Evolutionary conservation across 2,888 invertebrate species (phyloP).

Genomic region (Dendrolimus houi): DNA sequence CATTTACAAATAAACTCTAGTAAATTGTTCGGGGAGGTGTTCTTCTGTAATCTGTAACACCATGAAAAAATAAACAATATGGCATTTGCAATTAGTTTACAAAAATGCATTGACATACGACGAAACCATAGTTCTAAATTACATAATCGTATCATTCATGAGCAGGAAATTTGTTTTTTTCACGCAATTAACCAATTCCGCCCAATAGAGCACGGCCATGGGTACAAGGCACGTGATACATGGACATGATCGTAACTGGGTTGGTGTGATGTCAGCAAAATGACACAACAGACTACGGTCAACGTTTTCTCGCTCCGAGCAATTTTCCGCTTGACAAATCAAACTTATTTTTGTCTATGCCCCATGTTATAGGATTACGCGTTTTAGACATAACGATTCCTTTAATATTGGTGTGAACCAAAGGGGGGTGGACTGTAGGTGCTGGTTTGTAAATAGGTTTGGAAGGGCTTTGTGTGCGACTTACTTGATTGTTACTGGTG

Average conservation of each 20-base stretch:
- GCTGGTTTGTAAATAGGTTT: no score
- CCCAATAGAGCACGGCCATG: neutral
- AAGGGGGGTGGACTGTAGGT: no score
- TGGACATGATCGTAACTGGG: neutral
- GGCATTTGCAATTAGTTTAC: no score
- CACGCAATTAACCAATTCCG: neutral
- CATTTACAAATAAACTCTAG: no score
- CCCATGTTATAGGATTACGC: constrained; percentile 7
- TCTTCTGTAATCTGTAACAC: no score
- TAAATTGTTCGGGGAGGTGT: no score
- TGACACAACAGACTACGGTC: constrained; percentile 16
- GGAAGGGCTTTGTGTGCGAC: no score
- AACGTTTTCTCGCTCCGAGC: constrained; percentile 42
- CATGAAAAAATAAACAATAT: no score
- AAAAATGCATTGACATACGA: no score
- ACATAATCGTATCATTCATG: neutral
- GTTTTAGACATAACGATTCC: neutral
- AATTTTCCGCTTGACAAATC: constrained; percentile 61
- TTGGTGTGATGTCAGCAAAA: neutral
- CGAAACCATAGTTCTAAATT: no score
- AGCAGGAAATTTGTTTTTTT: constrained; percentile 1
- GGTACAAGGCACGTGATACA: neutral
- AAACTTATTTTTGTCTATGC: constrained; percentile 31
- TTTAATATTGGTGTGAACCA: no score
- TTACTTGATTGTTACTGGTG: no score